Base-by-base conservation (phyloP, 2,888 invertebrate species). In the Lutraria lutraria region DNA sequence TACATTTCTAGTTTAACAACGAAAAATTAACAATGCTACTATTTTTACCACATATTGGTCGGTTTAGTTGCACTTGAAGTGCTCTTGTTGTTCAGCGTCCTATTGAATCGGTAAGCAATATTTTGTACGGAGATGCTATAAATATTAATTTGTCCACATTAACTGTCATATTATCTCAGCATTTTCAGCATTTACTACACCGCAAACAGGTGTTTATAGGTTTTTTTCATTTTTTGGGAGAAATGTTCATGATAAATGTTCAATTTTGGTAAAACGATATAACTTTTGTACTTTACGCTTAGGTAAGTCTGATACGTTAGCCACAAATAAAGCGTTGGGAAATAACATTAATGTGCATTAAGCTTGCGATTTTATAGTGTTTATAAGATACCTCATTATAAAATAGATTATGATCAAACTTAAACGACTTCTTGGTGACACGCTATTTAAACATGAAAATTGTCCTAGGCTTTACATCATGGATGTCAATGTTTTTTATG, bases 331-430 rank as follows among this genome's bases (percentile, higher is more conserved):
- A 34, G 76, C 31, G 76, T 16, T 15, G 54, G 13, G 52, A 16
- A 84, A 19, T 25, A 8, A n/a, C 29, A 54, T 76, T 83, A 83
- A 76, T 79, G 85, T 72, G 52, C 85, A 79, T 85, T 85, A 56
- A 56, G 53, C 79, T 31, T 52, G 85, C 43, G 25, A 80, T 79
- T 85, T 85, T 80, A 85, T 54, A 16, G 54, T 56, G 31, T 80
- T 85, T 79, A 80, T 85, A 56, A 80, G 85, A 80, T 80, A 85
- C 60, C 56, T 31, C 29, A 52, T 85, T 85, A 85, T 86, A 86
- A 81, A 86, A 81, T 81, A 86, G 86, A 86, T 86, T 43, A 52
- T 25, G 63, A 81, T 86, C 81, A 81, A 43, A 60, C 53, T 81
- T 86, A 34, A 25, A 81, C 60, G 56, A 81, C 86, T 81, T 81